These are phyloP conservation scores for Scaptomyza cyrtandrae DNA, from an alignment of 2,888 invertebrate genomes.

Conservation along the genomic window DNA sequence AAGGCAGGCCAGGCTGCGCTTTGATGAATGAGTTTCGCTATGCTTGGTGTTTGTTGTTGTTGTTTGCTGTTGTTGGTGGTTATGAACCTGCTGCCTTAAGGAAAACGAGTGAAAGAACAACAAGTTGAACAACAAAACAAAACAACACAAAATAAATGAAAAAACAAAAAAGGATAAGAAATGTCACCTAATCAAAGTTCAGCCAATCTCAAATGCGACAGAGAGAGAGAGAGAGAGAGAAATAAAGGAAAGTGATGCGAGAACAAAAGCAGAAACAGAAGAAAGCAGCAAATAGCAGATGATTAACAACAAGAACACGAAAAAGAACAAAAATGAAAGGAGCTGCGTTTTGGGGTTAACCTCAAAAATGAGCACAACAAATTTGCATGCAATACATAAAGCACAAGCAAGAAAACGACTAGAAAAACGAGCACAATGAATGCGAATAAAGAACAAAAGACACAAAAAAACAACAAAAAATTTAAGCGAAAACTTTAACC, in stretches of 20 bases:
- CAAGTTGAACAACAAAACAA: not conserved
- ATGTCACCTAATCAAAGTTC: slow-evolving; percentile 59
- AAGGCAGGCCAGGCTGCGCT: slow-evolving; percentile 26
- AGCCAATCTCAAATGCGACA: slow-evolving; percentile 34
- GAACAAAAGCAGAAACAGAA: slow-evolving; percentile 24
- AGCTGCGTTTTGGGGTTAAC: slow-evolving; percentile 24
- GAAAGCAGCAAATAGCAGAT: slow-evolving; percentile 12
- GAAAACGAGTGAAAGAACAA: not conserved
- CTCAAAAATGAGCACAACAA: slow-evolving; percentile 40
- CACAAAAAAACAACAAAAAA: slow-evolving; percentile 3
- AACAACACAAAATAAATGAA: no score
- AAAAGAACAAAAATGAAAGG: slow-evolving; percentile 4
- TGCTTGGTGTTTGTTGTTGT: slow-evolving; percentile 8
- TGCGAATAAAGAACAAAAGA: slow-evolving; percentile 31
- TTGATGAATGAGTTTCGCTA: slow-evolving; percentile 56
- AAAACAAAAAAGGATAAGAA: slow-evolving; percentile 7
- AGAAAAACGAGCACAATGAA: slow-evolving; percentile 20
- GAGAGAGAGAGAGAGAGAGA: not conserved
- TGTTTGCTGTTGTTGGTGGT: not conserved
- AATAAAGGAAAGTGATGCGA: slow-evolving; percentile 33
- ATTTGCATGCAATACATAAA: slow-evolving; percentile 43
- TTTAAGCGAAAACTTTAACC: slow-evolving; percentile 3
- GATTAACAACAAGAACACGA: slow-evolving; percentile 30
- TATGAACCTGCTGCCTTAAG: no score
- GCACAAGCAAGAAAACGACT: no score